Conservation (phyloP, 1,140 invertebrate genomes). For the Daktulosphaira vitifoliae region DNA sequence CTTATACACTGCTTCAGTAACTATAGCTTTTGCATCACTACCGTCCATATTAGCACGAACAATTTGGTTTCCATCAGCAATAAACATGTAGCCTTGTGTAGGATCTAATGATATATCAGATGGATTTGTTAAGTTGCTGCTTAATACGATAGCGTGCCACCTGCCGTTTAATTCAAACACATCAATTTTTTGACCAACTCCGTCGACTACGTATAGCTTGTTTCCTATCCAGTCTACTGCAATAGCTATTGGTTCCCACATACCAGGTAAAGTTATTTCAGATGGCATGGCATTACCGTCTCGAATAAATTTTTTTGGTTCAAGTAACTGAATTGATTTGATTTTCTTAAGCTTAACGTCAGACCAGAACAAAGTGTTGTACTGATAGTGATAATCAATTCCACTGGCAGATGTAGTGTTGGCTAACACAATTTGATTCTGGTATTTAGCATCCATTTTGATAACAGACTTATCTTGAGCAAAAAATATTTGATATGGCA, state of each 20-base stretch:
- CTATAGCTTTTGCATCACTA: constrained; percentile 66
- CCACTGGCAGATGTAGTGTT: constrained; percentile 77
- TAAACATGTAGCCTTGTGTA: constrained; percentile 82
- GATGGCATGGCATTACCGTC: constrained; percentile 40
- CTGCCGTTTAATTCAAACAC: constrained; percentile 79
- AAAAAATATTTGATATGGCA: constrained; percentile 61
- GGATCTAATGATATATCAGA: constrained; percentile 88
- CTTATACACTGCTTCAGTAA: constrained; percentile 82
- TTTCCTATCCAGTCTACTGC: constrained; percentile 96
- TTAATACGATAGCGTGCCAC: constrained; percentile 78
- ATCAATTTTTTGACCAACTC: constrained; percentile 85
- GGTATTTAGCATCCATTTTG: constrained; percentile 57
- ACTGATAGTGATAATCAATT: constrained; percentile 75
- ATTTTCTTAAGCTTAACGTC: constrained; percentile 74
- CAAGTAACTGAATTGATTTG: constrained; percentile 42
- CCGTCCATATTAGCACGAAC: constrained; percentile 87
- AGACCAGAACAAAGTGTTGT: constrained; percentile 85
- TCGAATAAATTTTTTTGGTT: constrained; percentile 41
- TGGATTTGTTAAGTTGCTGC: constrained; percentile 83
- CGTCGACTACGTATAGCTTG: constrained; percentile 91
- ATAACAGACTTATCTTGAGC: constrained; percentile 72
- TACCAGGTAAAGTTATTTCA: constrained; percentile 60
- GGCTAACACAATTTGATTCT: constrained; percentile 54
- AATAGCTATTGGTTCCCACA: constrained; percentile 78
- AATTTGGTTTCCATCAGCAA: constrained; percentile 84